These are phyloP conservation scores for Pseudochirops corinnae DNA, from an alignment of 2,797 vertebrate genomes.

Conservation along the genomic window DNA sequence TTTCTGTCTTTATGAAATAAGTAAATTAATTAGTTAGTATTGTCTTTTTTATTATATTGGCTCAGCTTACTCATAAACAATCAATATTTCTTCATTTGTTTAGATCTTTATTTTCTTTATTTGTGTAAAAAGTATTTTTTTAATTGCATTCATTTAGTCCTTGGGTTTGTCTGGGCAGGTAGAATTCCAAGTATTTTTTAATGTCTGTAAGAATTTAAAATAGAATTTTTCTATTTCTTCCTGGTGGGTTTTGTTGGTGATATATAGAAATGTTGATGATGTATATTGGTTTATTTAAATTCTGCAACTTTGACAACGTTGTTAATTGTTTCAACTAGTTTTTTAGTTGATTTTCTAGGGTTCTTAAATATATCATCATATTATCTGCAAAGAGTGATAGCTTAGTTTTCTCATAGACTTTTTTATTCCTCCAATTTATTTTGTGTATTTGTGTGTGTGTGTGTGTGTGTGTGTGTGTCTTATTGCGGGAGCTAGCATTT, in stretches of 20 bases:
- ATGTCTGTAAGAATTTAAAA: not conserved
- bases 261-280: not conserved
- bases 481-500: not conserved
- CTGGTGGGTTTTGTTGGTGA: not conserved
- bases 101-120: not conserved
- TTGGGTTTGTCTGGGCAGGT: not conserved
- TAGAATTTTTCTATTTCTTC: not conserved
- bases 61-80: not conserved
- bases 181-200: not conserved
- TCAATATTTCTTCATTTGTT: not conserved
- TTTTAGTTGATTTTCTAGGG: not conserved
- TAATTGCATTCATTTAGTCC: not conserved
- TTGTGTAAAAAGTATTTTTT: not conserved
- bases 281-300: not conserved
- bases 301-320: not conserved
- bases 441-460: not conserved
- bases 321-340: not conserved
- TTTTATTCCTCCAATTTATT: not conserved
- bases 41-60: not conserved
- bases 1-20: not conserved
- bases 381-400: not conserved
- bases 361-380: not conserved
- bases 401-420: not conserved
- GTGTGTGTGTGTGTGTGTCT: not conserved
- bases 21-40: no score